These are phyloP conservation scores for Calonectris borealis DNA, from an alignment of 2,113 vertebrate species.

Conservation along the genomic window DNA sequence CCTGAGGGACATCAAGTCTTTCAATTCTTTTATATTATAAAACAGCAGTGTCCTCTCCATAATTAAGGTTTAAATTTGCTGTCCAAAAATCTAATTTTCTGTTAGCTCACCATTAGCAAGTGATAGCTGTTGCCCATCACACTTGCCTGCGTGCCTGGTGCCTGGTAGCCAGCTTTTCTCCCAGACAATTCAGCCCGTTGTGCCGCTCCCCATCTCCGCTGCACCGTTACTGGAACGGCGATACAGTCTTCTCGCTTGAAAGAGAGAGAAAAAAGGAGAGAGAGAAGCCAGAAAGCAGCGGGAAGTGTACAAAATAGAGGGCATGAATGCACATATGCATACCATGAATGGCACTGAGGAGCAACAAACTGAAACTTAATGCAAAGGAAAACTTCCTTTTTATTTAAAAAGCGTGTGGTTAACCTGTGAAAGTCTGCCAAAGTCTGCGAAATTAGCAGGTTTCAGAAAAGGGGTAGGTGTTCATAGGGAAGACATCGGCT, in stretches of 20 bases:
- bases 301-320: neutral
- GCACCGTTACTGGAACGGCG: fast-evolving
- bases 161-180: neutral
- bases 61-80: neutral
- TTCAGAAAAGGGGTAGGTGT: too few species aligned
- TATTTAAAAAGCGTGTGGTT: too few species aligned
- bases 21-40: neutral
- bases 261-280: neutral
- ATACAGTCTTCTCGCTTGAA: fast-evolving
- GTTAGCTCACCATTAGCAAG: neutral
- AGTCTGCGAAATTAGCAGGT: neutral
- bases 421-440: neutral
- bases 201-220: neutral
- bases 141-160: neutral
- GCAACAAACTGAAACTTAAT: too few species aligned
- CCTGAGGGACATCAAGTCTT: neutral
- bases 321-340: too few species aligned
- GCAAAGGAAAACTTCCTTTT: neutral
- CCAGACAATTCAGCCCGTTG: neutral
- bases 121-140: neutral
- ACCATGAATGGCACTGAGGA: neutral
- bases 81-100: neutral
- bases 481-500: neutral
- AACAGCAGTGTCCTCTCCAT: neutral
- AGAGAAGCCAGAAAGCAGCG: neutral